Evolutionary conservation across 2,797 vertebrate species (phyloP).

Genomic region (Artibeus lituratus): DNA sequence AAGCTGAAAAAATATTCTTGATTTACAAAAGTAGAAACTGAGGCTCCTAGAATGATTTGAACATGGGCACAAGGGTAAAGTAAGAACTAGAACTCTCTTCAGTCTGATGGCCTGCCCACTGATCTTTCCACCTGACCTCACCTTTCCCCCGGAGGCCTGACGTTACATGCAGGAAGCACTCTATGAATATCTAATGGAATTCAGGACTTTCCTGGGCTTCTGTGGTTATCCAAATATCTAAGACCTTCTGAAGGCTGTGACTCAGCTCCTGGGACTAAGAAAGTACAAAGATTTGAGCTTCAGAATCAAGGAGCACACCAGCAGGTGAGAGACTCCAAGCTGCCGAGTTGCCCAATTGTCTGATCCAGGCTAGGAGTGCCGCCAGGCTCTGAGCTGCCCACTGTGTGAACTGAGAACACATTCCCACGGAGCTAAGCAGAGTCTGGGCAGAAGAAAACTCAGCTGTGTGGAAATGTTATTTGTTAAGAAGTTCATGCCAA

Average conservation of each 20-base stretch:
- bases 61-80: background rate
- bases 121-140: background rate
- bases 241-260: background rate
- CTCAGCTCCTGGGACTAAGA: background rate
- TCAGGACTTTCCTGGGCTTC: background rate
- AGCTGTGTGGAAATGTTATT: background rate
- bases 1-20: background rate
- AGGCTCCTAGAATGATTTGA: background rate
- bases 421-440: background rate
- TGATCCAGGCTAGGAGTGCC: background rate
- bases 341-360: background rate
- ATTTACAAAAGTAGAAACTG: background rate
- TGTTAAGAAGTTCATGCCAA: background rate
- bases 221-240: background rate
- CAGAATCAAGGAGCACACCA: background rate
- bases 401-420: background rate
- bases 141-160: background rate
- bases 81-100: background rate
- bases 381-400: background rate
- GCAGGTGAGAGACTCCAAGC: background rate
- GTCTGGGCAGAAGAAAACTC: background rate
- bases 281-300: background rate
- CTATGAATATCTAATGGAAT: background rate
- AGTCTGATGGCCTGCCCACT: background rate
- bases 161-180: background rate